Base-by-base conservation (phyloP, 2,113 vertebrate species). In the Climacteris rufus region DNA sequence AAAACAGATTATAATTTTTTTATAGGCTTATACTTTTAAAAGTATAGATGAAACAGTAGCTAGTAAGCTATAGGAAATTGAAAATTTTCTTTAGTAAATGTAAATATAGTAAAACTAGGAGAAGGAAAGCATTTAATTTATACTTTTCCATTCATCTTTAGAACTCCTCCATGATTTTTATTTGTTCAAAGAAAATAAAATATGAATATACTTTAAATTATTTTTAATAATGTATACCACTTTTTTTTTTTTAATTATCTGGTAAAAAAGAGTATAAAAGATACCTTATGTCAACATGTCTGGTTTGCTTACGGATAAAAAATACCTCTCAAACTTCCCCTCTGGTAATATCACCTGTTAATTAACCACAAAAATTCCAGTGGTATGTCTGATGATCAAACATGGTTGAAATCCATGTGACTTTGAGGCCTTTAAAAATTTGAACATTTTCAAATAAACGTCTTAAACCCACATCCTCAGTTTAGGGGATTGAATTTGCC, bases 361-460 rank as follows among this genome's bases (percentile, higher is more conserved):
- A 96, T 85, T 94, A 93, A 85, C 89, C 77, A 94, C 77, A 91
- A 94, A 95, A 93, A 89, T 44, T 42, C 39, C 56, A 16, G 60
- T 16, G 16, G 45, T 42, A 52, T 54, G 10, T 80, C 65, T 66
- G 39, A 82, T 2, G 7, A 42, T n/a, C 63, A 47, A 92, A 85
- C 40, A 16, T 54, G 14, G 19, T 71, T 95, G 92, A 69, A 90
- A 22, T 79, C 7, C 1, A 0, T 56, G 44, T 40, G 18, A 74
- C 39, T 68, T 69, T 86, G 69, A 66, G 23, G 59, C 35, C 47
- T 74, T 50, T 22, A 89, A 90, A 93, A 94, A 90, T 39, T 21
- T 20, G 7, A 92, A 35, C 45, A 81, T 87, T 94, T 93, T 25
- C 63, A 95, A 97, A 95, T 56, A 80, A 96, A 53, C 52, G 39